Percentiles rank a stretch among this genome's conserved stretches.
phyloP scores from a whole-genome alignment of 2,888 invertebrate species.

The Heliconius hortense region DNA sequence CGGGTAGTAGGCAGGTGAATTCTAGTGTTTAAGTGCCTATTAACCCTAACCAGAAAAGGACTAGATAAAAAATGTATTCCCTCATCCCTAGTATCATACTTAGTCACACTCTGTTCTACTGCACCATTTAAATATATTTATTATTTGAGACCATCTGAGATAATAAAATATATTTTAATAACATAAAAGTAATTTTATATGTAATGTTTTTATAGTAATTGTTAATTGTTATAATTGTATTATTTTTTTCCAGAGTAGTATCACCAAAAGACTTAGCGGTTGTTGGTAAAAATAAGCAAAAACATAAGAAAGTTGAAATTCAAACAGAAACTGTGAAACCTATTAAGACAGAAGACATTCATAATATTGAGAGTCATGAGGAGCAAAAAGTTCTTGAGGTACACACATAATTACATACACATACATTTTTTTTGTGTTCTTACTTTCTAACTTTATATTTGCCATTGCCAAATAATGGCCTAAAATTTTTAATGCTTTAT shows the following conservation, averaged over 20 bases:
- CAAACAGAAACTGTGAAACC: constrained; percentile 40
- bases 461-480: neutral
- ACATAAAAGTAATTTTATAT: no score
- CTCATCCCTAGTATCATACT: no score
- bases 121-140: no score
- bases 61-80: no score
- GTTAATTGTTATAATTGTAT: neutral
- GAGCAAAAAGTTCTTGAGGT: constrained; percentile 42
- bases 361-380: constrained; percentile 18
- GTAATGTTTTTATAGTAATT: neutral
- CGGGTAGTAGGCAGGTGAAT: no score
- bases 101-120: no score
- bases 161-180: no score
- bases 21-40: no score
- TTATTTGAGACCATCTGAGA: no score
- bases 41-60: no score
- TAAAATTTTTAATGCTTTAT: neutral
- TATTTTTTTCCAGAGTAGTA: constrained; percentile 57
- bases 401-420: neutral
- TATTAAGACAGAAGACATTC: constrained; percentile 33
- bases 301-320: constrained; percentile 46
- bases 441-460: no score
- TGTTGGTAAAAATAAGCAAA: constrained; percentile 64
- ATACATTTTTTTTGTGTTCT: no score
- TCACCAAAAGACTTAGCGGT: constrained; percentile 70